A percentile compares a stretch with the other conserved stretches of the same genome.
phyloP scores from a whole-genome alignment of 2,888 invertebrate species.

The Drosophila mulleri region DNA sequence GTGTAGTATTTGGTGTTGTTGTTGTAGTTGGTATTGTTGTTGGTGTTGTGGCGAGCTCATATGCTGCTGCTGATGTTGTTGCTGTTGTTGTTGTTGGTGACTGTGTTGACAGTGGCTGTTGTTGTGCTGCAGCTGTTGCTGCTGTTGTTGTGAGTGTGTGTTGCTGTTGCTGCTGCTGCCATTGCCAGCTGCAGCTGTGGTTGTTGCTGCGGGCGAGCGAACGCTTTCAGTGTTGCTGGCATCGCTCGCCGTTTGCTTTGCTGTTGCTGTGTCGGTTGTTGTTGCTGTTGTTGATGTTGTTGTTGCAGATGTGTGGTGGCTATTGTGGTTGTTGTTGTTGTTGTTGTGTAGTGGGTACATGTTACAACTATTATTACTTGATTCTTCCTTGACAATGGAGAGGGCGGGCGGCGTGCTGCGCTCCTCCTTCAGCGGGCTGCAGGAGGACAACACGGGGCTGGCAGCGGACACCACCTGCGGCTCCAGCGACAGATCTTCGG shows the following conservation, averaged over 20 bases:
- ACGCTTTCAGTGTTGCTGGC: constrained; percentile 72
- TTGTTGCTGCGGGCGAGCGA: constrained; percentile 58
- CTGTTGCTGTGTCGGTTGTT: constrained; percentile 64
- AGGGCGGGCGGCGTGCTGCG: constrained; percentile 89
- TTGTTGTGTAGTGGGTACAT: constrained; percentile 85
- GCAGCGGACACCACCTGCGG: constrained; percentile 85
- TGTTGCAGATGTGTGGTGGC: constrained; percentile 70
- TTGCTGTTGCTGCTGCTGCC: constrained; percentile 51
- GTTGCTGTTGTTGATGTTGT: constrained; percentile 61
- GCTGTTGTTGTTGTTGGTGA: constrained; percentile 76
- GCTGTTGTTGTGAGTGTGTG: constrained; percentile 71
- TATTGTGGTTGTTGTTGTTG: constrained; percentile 73
- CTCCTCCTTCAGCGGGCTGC: constrained; percentile 88
- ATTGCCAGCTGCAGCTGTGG: constrained; percentile 60
- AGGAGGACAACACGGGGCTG: constrained; percentile 85
- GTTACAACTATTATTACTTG: constrained; percentile 89
- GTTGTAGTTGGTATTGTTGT: constrained; percentile 77
- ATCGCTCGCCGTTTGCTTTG: constrained; percentile 68
- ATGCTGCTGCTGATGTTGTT: constrained; percentile 67
- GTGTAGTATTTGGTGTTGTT: constrained; percentile 84
- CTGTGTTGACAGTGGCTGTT: constrained; percentile 64
- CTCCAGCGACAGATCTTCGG: constrained; percentile 91
- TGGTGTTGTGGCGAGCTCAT: constrained; percentile 80
- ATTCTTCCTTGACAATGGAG: constrained; percentile 89
- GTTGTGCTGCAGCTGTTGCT: constrained; percentile 82